A percentile compares a stretch with the other conserved stretches of the same genome.
These are phyloP conservation scores for Ametastegia equiseti DNA, from an alignment of 2,888 invertebrate species.

Conservation along the genomic window DNA sequence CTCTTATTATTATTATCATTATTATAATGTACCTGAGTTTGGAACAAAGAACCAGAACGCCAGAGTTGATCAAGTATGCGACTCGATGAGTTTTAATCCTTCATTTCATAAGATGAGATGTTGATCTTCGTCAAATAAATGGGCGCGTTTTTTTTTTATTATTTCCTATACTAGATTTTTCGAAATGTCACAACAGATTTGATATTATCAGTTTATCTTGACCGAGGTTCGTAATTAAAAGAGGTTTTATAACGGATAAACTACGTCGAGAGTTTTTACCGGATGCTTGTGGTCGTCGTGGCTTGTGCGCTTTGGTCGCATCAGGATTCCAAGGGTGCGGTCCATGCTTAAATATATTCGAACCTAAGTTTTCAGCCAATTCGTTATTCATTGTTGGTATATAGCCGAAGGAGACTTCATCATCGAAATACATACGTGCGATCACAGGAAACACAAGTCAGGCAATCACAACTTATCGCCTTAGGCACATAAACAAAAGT, in stretches of 20 bases:
- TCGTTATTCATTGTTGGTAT: background rate
- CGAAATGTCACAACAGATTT: background rate
- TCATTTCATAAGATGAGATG: no score
- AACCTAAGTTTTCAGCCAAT: background rate
- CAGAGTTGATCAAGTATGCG: background rate
- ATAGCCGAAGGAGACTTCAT: no score
- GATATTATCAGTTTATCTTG: background rate
- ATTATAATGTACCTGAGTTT: background rate
- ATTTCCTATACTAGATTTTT: background rate
- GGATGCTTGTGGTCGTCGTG: conserved; percentile 29
- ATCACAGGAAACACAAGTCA: background rate
- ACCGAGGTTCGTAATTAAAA: background rate
- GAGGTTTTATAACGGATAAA: background rate
- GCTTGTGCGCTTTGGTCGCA: conserved; percentile 36
- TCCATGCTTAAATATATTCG: conserved; percentile 30
- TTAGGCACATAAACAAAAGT: no score
- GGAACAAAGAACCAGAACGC: background rate
- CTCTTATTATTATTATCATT: background rate
- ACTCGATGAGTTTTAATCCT: no score
- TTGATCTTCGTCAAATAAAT: background rate
- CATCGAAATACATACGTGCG: background rate
- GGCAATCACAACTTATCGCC: no score
- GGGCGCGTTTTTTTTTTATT: background rate
- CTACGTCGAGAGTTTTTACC: background rate
- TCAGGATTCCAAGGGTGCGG: conserved; percentile 47